Conservation (phyloP, 2,113 vertebrate genomes). For the Gila orcuttii region DNA sequence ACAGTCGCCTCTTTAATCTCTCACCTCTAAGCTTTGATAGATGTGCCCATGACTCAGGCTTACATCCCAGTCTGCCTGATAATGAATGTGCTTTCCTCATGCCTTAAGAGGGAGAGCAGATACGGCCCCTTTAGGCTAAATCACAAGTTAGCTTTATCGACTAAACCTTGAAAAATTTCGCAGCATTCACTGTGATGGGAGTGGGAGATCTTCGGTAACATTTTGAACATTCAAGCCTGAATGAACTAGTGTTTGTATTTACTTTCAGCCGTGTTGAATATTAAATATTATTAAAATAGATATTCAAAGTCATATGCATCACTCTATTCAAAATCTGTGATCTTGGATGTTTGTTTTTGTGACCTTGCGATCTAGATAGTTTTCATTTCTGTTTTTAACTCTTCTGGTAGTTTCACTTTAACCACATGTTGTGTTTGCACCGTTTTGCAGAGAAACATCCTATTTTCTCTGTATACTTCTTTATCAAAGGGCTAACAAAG, state of each 20-base stretch:
- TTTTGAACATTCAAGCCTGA: neutral
- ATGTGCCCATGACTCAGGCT: slow-evolving; percentile 40
- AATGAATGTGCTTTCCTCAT: slow-evolving; percentile 47
- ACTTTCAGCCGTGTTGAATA: neutral
- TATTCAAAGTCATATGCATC: neutral
- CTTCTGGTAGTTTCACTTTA: neutral
- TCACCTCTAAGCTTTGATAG: slow-evolving; percentile 49
- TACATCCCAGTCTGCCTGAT: slow-evolving; percentile 16
- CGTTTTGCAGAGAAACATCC: neutral
- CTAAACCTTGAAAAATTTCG: slow-evolving; percentile 1
- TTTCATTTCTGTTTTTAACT: neutral
- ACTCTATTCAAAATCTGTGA: neutral
- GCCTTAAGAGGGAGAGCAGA: slow-evolving; percentile 16
- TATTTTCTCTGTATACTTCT: neutral
- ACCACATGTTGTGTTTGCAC: neutral
- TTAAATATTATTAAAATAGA: neutral
- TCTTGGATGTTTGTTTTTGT: neutral
- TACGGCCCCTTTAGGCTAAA: slow-evolving; percentile 34
- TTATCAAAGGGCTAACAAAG: neutral
- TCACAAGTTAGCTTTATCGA: slow-evolving; percentile 42
- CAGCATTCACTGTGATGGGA: slow-evolving; percentile 17
- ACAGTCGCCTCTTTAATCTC: slow-evolving; percentile 9
- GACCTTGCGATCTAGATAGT: neutral
- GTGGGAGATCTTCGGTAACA: neutral
- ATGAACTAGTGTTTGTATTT: neutral